Conservation (phyloP, 2,113 vertebrate genomes). For the Ariopsis seemanni region DNA sequence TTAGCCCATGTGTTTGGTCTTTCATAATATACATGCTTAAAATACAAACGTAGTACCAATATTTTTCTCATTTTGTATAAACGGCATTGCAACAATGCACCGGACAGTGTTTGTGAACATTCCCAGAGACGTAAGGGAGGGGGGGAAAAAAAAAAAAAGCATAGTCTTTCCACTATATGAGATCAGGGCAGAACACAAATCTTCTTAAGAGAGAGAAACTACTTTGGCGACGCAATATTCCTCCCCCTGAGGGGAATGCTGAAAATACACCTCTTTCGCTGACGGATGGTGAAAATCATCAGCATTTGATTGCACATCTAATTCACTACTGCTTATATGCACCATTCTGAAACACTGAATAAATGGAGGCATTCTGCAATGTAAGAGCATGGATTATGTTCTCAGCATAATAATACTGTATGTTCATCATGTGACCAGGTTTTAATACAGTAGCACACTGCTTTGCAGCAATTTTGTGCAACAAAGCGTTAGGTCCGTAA, state of each 20-base stretch:
- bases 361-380: background rate
- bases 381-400: background rate
- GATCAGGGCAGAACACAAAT: slow-evolving; percentile 37
- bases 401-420: background rate
- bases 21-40: background rate
- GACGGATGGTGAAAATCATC: slow-evolving; percentile 47
- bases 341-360: slow-evolving; percentile 4
- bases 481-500: background rate
- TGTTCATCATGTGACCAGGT: background rate
- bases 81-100: background rate
- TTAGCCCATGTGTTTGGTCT: background rate
- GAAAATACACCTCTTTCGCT: slow-evolving; percentile 35
- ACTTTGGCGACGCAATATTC: slow-evolving; percentile 27
- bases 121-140: background rate
- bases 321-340: slow-evolving; percentile 31
- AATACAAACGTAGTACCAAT: background rate
- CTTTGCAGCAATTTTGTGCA: background rate
- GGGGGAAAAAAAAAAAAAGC: background rate
- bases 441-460: background rate
- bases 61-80: background rate
- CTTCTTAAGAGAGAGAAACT: slow-evolving; percentile 32
- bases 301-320: slow-evolving; percentile 40
- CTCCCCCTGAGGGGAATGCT: slow-evolving; percentile 15
- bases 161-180: slow-evolving; percentile 42
- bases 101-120: background rate